A percentile compares a stretch with the other conserved stretches of the same genome.
These are phyloP conservation scores for Parazoanthus swiftii DNA, from an alignment of 92 coral and sea anemone species.

Conservation along the genomic window DNA sequence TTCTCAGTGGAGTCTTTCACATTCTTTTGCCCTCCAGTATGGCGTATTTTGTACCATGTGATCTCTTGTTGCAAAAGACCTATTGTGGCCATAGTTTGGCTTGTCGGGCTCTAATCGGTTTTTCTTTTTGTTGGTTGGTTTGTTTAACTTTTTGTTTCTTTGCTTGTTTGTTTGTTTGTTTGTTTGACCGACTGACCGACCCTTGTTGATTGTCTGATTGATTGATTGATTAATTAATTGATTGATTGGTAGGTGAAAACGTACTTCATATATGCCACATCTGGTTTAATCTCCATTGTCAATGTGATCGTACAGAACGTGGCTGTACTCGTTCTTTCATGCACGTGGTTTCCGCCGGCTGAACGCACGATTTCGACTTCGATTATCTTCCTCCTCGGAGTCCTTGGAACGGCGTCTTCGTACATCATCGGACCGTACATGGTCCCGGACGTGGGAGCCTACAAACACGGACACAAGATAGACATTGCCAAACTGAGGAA, in stretches of 20 bases:
- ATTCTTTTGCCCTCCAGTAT: no score
- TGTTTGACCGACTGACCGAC: background rate
- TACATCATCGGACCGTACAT: constrained; percentile 80
- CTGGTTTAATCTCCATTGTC: background rate
- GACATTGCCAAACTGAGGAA: constrained; percentile 68
- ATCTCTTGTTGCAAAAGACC: no score
- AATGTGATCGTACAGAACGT: constrained; percentile 59
- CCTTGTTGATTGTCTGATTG: background rate
- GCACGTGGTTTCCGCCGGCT: constrained; percentile 92
- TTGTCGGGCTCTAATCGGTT: no score
- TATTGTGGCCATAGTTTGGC: no score
- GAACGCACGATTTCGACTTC: constrained; percentile 94
- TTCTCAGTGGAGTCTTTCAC: no score
- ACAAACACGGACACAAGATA: constrained; percentile 62
- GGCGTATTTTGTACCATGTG: no score
- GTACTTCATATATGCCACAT: background rate
- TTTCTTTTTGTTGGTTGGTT: background rate
- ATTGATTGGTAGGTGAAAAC: constrained; percentile 11
- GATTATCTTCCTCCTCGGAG: constrained; percentile 70
- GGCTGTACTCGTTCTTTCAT: constrained; percentile 78
- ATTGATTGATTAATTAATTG: background rate
- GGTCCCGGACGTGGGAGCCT: constrained; percentile 86
- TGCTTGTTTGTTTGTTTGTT: background rate
- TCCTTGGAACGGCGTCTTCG: constrained; percentile 78
- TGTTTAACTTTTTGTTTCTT: background rate